Conservation (phyloP, 1,140 invertebrate species). For the Leptestheria dahalacensis region DNA sequence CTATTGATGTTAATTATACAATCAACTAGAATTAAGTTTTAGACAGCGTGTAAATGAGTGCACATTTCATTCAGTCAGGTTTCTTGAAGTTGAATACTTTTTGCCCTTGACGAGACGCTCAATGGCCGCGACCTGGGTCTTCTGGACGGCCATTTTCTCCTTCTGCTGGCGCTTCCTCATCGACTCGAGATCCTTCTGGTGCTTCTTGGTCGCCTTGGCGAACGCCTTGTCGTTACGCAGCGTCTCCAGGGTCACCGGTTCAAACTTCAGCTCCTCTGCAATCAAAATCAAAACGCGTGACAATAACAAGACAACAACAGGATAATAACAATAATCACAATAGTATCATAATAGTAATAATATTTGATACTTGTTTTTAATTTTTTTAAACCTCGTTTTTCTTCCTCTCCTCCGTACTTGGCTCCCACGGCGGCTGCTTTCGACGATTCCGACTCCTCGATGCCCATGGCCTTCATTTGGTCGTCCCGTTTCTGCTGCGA, state of each 20-base stretch:
- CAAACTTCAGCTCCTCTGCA: slow-evolving; percentile 56
- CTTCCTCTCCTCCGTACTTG: slow-evolving; percentile 30
- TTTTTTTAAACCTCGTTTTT: slow-evolving; percentile 26
- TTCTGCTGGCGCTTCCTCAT: slow-evolving; percentile 87
- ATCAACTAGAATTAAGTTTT: not conserved
- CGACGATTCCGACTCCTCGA: slow-evolving; percentile 57
- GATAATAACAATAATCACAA: not conserved
- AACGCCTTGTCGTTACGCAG: slow-evolving; percentile 85
- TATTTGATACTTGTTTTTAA: not conserved
- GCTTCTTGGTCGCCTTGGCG: slow-evolving; percentile 86
- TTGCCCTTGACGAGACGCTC: slow-evolving; percentile 90
- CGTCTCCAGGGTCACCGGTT: slow-evolving; percentile 79
- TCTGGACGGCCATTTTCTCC: slow-evolving; percentile 78
- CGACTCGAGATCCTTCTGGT: slow-evolving; percentile 85
- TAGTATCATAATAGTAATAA: too few species aligned
- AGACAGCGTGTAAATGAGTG: too few species aligned
- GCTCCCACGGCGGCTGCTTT: slow-evolving; percentile 32
- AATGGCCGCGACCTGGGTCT: slow-evolving; percentile 83
- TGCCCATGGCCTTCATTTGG: slow-evolving; percentile 86
- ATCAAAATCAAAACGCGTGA: not conserved
- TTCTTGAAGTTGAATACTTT: too few species aligned
- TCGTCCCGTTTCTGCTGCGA: slow-evolving; percentile 74
- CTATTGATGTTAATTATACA: too few species aligned
- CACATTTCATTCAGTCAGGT: too few species aligned
- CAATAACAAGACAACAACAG: not conserved